phyloP scores from a whole-genome alignment of 2,113 vertebrate species.

The Dipodomys stephensi region DNA sequence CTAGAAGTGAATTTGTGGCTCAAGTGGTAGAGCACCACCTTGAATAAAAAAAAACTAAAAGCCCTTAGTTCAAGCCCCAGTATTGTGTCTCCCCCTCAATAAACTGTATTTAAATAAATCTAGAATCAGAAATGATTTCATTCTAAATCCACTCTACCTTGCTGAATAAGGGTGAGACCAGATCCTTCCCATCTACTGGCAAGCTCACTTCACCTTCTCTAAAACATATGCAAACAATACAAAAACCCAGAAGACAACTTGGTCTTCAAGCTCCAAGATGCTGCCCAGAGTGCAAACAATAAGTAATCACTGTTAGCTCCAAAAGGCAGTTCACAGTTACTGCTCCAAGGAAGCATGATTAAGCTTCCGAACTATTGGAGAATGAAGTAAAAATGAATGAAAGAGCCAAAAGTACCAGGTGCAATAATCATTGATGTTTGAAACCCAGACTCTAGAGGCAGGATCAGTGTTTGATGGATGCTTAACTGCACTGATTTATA shows the following conservation, averaged over 20 bases:
- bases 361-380: conserved; percentile 31
- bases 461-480: background rate
- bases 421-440: background rate
- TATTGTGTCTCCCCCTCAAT: too few relatives aligned
- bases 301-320: background rate
- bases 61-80: too few relatives aligned
- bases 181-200: background rate
- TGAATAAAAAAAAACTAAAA: too few relatives aligned
- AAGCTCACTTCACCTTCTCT: background rate
- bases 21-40: too few relatives aligned
- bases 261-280: background rate
- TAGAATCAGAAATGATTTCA: background rate
- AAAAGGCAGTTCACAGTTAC: background rate
- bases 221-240: background rate
- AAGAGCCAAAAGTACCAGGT: background rate
- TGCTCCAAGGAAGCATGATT: background rate
- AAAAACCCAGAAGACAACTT: background rate
- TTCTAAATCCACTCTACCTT: background rate
- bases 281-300: background rate
- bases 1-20: too few relatives aligned
- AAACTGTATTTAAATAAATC: background rate
- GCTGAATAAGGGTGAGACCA: background rate
- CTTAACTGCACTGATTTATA: background rate
- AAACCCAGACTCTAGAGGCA: background rate
- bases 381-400: background rate